Evolutionary conservation across 2,888 invertebrate species (phyloP).

Genomic region (Eristalis arbustorum): DNA sequence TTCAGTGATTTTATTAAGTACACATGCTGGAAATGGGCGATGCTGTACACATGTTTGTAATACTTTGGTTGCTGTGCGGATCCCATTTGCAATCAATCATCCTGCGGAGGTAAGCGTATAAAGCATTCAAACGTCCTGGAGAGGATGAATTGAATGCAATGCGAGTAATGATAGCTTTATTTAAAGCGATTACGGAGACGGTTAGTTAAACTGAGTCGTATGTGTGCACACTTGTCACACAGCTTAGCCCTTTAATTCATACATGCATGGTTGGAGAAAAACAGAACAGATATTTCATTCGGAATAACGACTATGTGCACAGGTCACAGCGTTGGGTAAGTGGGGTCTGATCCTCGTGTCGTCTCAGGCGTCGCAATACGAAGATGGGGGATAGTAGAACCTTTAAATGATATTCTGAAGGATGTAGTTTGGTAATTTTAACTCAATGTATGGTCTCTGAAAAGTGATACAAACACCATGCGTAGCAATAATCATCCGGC

Average conservation of each 20-base stretch:
- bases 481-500: too few relatives aligned
- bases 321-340: too few relatives aligned
- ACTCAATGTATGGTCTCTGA: too few relatives aligned
- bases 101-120: not conserved
- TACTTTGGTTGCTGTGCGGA: slow-evolving; percentile 40
- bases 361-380: too few relatives aligned
- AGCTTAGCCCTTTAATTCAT: not conserved
- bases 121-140: slow-evolving; percentile 22
- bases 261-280: too few relatives aligned
- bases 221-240: not conserved
- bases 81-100: slow-evolving; percentile 38
- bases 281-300: too few relatives aligned
- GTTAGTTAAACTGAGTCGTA: not conserved
- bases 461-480: too few relatives aligned
- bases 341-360: too few relatives aligned
- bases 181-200: not conserved
- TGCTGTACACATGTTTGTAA: slow-evolving; percentile 22
- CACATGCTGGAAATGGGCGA: slow-evolving; percentile 14
- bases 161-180: slow-evolving; percentile 27
- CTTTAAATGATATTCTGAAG: too few relatives aligned
- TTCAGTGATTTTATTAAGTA: slow-evolving; percentile 31
- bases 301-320: too few relatives aligned
- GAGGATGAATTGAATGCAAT: slow-evolving; percentile 29
- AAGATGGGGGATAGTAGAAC: too few relatives aligned
- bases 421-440: too few relatives aligned